Evolutionary conservation across 1,140 invertebrate species (phyloP).

Genomic region (Drosophila jambulina): DNA sequence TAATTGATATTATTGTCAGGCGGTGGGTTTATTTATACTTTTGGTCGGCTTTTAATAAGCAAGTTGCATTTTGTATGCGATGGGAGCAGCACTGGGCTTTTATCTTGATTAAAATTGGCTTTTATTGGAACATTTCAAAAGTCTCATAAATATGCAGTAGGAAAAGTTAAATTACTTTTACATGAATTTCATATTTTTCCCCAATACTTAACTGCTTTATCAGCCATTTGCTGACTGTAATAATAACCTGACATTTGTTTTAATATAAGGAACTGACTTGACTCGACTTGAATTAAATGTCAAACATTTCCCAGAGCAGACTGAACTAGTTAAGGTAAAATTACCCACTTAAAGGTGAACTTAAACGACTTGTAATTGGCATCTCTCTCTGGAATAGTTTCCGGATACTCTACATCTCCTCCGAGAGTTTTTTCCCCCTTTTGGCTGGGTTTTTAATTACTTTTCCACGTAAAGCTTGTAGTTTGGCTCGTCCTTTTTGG

Average conservation of each 20-base stretch:
- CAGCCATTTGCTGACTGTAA: background rate
- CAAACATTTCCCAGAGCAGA: slow-evolving; percentile 24
- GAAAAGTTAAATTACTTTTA: background rate
- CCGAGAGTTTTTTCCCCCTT: background rate
- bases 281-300: slow-evolving; percentile 19
- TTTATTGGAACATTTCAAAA: slow-evolving; percentile 15
- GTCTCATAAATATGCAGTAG: slow-evolving; percentile 1
- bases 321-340: slow-evolving; percentile 39
- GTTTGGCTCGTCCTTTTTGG: slow-evolving; percentile 35
- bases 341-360: slow-evolving; percentile 42
- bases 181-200: background rate
- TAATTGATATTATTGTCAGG: slow-evolving; percentile 81
- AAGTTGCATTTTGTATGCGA: slow-evolving; percentile 63
- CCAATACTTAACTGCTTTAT: background rate
- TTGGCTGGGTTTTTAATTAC: slow-evolving; percentile 58
- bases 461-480: slow-evolving; percentile 40
- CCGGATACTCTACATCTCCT: slow-evolving; percentile 5
- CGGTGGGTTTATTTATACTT: slow-evolving; percentile 67
- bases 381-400: slow-evolving; percentile 36
- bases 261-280: slow-evolving; percentile 17
- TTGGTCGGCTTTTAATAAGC: slow-evolving; percentile 67
- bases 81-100: slow-evolving; percentile 14
- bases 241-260: background rate
- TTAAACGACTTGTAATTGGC: slow-evolving; percentile 43
- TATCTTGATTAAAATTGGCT: slow-evolving; percentile 49